Percentiles rank a stretch among this genome's conserved stretches.
These are phyloP conservation scores for Varecia variegata DNA, from an alignment of 2,797 vertebrate species.

Conservation along the genomic window DNA sequence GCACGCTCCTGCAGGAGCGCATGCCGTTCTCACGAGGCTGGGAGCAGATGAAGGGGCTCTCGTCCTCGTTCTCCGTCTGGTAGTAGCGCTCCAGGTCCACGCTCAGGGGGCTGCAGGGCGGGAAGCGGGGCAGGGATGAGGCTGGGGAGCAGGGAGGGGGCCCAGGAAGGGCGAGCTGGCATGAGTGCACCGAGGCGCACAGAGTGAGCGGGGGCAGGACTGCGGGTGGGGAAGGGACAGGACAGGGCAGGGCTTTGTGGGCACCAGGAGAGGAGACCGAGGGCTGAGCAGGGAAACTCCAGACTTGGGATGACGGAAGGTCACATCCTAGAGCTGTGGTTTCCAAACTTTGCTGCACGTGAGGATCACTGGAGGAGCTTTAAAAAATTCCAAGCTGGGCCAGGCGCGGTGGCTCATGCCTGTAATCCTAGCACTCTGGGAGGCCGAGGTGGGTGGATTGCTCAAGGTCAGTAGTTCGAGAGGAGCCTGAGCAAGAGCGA, in stretches of 20 bases:
- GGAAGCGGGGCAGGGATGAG: not conserved
- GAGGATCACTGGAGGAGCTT: not conserved
- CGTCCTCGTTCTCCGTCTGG: slow-evolving; percentile 96
- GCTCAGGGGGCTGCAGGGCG: slow-evolving; percentile 85
- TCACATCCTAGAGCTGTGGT: not conserved
- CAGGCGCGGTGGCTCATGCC: too few relatives aligned
- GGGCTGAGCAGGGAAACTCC: not conserved
- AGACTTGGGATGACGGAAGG: not conserved
- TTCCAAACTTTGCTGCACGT: not conserved
- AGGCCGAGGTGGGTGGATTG: too few relatives aligned
- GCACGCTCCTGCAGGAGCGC: slow-evolving; percentile 92
- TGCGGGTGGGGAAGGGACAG: not conserved
- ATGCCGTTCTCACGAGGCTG: slow-evolving; percentile 93
- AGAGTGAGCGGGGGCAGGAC: not conserved
- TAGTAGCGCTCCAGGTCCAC: slow-evolving; percentile 91
- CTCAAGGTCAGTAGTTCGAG: too few relatives aligned
- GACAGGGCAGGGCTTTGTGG: not conserved
- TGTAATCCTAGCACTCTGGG: too few relatives aligned
- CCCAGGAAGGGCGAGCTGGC: not conserved
- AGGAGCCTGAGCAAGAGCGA: too few relatives aligned
- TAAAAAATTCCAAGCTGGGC: too few relatives aligned
- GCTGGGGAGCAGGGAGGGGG: not conserved
- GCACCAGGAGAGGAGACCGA: not conserved
- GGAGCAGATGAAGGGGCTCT: slow-evolving; percentile 98
- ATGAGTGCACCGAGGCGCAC: fast-evolving